Percentiles rank a stretch among this genome's conserved stretches.
Conservation (phyloP, 2,888 invertebrate species). For the Cryptocephalus moraei region DNA sequence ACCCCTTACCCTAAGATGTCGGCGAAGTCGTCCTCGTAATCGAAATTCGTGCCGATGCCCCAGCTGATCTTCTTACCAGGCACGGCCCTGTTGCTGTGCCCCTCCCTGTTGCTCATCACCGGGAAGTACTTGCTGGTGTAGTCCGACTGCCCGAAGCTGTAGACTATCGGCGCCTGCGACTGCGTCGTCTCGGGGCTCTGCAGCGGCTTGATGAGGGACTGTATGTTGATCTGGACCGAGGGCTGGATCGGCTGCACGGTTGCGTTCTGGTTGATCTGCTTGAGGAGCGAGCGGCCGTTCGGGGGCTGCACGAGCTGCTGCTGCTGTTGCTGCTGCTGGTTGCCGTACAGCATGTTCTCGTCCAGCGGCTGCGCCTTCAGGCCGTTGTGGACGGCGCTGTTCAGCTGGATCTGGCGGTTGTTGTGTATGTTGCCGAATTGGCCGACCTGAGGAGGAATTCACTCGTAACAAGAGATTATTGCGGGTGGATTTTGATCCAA, state of each 20-base stretch:
- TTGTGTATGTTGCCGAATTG: slow-evolving; percentile 27
- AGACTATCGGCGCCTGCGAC: slow-evolving; percentile 33
- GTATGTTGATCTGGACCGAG: slow-evolving; percentile 35
- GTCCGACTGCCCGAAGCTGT: slow-evolving; percentile 35
- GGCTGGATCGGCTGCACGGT: slow-evolving; percentile 29
- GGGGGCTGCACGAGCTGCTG: slow-evolving; percentile 15
- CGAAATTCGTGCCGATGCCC: slow-evolving; percentile 29
- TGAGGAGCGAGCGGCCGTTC: slow-evolving; percentile 14
- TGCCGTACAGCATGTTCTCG: background rate
- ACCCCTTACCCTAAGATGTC: slow-evolving; percentile 58
- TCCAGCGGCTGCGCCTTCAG: background rate
- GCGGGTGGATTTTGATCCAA: too few relatives aligned
- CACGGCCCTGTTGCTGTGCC: slow-evolving; percentile 20
- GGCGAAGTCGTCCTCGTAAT: slow-evolving; percentile 54
- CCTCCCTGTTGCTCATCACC: slow-evolving; percentile 20
- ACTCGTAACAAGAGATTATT: too few relatives aligned
- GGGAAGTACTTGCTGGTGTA: slow-evolving; percentile 31
- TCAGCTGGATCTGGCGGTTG: slow-evolving; percentile 19
- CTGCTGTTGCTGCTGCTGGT: slow-evolving; percentile 5
- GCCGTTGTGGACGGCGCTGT: slow-evolving; percentile 10
- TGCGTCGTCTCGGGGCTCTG: slow-evolving; percentile 26
- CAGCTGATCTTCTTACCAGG: slow-evolving; percentile 27
- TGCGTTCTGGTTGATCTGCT: slow-evolving; percentile 12
- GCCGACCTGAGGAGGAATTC: slow-evolving; percentile 25
- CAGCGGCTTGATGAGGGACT: slow-evolving; percentile 34